phyloP scores from a whole-genome alignment of 2,888 invertebrate genomes.

The Macrophya alboannulata region DNA sequence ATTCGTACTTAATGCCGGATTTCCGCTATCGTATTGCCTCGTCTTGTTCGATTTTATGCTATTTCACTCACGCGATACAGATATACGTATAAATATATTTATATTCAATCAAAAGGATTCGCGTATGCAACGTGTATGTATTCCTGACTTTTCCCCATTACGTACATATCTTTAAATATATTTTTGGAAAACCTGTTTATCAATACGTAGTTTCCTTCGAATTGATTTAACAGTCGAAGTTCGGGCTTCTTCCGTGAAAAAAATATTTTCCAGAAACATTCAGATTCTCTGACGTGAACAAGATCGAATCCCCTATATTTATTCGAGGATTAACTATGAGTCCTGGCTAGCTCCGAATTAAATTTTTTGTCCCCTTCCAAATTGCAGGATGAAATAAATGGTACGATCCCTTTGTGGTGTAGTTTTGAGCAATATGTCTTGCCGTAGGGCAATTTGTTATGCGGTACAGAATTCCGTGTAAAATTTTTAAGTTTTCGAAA shows the following conservation, averaged over 20 bases:
- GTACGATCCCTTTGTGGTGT: not conserved
- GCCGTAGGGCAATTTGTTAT: not conserved
- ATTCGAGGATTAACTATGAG: too few species aligned
- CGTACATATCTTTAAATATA: not conserved
- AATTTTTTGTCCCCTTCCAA: not conserved
- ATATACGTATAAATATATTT: not conserved
- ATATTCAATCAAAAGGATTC: not conserved
- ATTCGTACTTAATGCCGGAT: constrained; percentile 1
- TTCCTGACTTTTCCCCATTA: not conserved
- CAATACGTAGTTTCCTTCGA: too few species aligned
- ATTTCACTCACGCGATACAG: not conserved
- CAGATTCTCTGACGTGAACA: too few species aligned
- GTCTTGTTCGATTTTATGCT: not conserved
- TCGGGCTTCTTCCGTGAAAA: too few species aligned
- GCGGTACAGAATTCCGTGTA: not conserved
- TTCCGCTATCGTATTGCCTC: not conserved
- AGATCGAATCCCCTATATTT: too few species aligned
- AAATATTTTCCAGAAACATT: too few species aligned
- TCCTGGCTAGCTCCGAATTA: not conserved
- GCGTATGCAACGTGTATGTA: not conserved
- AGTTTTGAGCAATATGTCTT: not conserved
- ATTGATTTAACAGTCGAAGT: too few species aligned
- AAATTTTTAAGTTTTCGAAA: not conserved
- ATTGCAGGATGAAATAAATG: not conserved
- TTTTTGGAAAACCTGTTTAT: too few species aligned